Conservation (phyloP, 2,888 invertebrate species). For the Drosophila falleni region DNA sequence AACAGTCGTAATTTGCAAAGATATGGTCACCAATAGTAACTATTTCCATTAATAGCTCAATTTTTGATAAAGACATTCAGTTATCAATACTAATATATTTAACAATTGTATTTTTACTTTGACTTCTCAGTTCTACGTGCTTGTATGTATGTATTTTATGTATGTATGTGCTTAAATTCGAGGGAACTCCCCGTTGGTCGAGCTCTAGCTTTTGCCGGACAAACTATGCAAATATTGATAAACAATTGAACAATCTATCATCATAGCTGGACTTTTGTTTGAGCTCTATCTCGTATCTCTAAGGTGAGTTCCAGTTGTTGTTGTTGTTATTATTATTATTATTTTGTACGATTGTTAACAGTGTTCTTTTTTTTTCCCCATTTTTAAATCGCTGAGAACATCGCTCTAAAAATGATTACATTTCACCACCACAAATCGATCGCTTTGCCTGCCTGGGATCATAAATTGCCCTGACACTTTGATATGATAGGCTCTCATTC, state of each 20-base stretch:
- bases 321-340: not conserved
- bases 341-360: not conserved
- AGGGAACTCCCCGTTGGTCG: constrained; percentile 12
- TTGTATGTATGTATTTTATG: not conserved
- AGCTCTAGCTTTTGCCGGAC: constrained; percentile 3
- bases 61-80: not conserved
- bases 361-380: not conserved
- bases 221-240: constrained; percentile 27
- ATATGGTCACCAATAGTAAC: not conserved
- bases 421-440: constrained; percentile 19
- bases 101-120: not conserved
- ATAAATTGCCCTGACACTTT: constrained; percentile 27
- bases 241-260: constrained; percentile 19
- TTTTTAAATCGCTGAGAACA: constrained; percentile 42
- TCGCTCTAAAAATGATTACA: constrained; percentile 46
- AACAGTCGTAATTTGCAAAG: not conserved
- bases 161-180: not conserved
- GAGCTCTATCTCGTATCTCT: constrained; percentile 3
- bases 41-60: not conserved
- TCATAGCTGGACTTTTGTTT: not conserved
- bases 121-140: no score
- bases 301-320: not conserved
- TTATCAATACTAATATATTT: not conserved
- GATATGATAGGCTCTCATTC: constrained; percentile 14
- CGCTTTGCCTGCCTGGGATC: constrained; percentile 13